A percentile compares a stretch with the other conserved stretches of the same genome.
Conservation (phyloP, 1,140 invertebrate genomes). For the Calephelis virginiensis region DNA sequence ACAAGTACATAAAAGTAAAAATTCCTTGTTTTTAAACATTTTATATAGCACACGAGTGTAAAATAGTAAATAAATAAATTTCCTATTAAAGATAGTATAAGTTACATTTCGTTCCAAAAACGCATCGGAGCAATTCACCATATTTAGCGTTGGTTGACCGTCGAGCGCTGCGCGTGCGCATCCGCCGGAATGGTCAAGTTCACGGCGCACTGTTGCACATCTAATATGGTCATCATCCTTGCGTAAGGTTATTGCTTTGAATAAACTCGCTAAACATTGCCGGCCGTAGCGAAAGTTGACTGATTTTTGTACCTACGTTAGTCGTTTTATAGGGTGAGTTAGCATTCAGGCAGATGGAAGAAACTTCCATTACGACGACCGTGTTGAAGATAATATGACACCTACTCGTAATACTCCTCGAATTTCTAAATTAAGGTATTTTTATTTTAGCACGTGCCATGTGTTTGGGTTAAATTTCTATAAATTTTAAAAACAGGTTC, state of each 20-base stretch:
- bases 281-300: not conserved
- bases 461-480: too few species aligned
- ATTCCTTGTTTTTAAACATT: too few species aligned
- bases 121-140: constrained; percentile 32
- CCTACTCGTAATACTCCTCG: too few species aligned
- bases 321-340: not conserved
- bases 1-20: too few species aligned
- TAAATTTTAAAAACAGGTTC: too few species aligned
- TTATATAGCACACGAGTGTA: too few species aligned
- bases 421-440: too few species aligned
- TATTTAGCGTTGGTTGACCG: constrained; percentile 45
- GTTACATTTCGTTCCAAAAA: constrained; percentile 18
- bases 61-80: too few species aligned
- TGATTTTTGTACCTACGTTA: not conserved
- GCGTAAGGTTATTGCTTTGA: constrained; percentile 24
- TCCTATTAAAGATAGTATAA: too few species aligned
- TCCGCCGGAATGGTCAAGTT: constrained; percentile 63
- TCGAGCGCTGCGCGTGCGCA: constrained; percentile 39
- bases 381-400: too few species aligned
- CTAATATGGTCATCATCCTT: constrained; percentile 35
- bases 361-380: too few species aligned
- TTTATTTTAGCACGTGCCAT: too few species aligned
- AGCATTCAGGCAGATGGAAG: not conserved
- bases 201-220: constrained; percentile 39
- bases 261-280: not conserved